Conservation (phyloP, 2,888 invertebrate species). For the Pachymerium ferrugineum region DNA sequence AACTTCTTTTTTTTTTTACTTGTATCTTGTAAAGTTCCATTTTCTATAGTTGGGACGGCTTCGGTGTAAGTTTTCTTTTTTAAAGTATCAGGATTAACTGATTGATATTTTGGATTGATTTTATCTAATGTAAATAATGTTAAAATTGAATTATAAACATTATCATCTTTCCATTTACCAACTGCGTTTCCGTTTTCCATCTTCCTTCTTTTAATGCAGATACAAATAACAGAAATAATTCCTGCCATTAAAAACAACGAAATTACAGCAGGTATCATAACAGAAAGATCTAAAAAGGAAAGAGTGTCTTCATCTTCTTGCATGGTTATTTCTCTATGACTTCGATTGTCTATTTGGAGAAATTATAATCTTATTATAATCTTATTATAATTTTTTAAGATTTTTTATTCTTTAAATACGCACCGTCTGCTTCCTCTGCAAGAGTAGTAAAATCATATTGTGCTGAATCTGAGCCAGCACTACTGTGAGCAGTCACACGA, state of each 20-base stretch:
- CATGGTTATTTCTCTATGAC: background rate
- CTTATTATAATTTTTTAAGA: background rate
- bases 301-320: background rate
- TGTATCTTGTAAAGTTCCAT: background rate
- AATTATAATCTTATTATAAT: too few species aligned
- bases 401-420: background rate
- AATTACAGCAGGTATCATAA: conserved; percentile 4
- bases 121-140: too few species aligned
- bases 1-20: background rate
- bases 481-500: conserved; percentile 35
- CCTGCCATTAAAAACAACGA: background rate
- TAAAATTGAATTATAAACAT: too few species aligned
- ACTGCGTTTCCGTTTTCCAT: background rate
- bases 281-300: background rate
- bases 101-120: conserved; percentile 23
- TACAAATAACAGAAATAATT: background rate
- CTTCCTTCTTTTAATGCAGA: background rate
- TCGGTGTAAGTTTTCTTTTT: conserved; percentile 20
- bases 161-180: background rate
- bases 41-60: conserved; percentile 5
- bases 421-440: background rate
- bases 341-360: conserved; percentile 2
- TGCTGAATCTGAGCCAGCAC: conserved; percentile 34
- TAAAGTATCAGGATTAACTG: conserved; percentile 10
- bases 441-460: conserved; percentile 35